Conservation (phyloP, 2,888 invertebrate species). For the Julus scandinavius region DNA sequence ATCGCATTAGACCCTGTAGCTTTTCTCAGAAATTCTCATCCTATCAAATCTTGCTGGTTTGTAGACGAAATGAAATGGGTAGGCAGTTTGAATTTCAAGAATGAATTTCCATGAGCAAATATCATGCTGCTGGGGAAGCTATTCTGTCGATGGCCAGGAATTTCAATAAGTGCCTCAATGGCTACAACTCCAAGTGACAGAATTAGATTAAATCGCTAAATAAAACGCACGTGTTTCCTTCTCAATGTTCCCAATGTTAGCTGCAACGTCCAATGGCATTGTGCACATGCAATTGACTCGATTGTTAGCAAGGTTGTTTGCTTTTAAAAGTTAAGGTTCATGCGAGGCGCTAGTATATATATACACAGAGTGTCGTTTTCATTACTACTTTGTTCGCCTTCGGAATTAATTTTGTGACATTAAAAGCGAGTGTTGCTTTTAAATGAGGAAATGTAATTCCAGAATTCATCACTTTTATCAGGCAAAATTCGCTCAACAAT, state of each 20-base stretch:
- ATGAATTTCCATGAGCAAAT: constrained; percentile 8
- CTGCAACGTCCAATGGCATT: background rate
- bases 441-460: background rate
- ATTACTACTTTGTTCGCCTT: background rate
- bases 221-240: background rate
- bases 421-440: background rate
- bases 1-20: background rate
- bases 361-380: background rate
- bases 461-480: constrained; percentile 5
- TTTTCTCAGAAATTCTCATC: background rate
- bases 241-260: background rate
- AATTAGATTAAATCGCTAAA: constrained; percentile 34
- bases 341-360: background rate
- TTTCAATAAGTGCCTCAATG: constrained; percentile 35
- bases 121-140: background rate
- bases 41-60: background rate
- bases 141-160: background rate
- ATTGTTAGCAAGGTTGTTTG: background rate
- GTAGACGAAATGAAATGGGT: background rate
- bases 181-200: background rate
- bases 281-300: background rate
- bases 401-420: background rate
- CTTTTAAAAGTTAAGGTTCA: background rate
- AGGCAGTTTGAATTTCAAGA: constrained; percentile 13
- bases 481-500: constrained; percentile 11